Evolutionary conservation across 2,113 vertebrate species (phyloP).

Genomic region (Ceratotherium simum): DNA sequence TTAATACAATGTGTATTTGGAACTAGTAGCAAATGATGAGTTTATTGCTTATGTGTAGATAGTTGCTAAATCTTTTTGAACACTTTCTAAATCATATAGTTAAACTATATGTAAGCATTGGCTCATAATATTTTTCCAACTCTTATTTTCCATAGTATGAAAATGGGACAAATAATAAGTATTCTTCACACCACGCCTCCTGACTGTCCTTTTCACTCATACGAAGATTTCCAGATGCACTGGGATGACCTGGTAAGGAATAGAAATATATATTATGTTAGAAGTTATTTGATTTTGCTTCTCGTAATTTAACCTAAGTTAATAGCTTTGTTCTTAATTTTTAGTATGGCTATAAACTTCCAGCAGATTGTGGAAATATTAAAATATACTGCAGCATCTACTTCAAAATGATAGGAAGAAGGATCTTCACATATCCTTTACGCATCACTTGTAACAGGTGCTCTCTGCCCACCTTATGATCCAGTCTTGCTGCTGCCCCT

Average conservation of each 20-base stretch:
- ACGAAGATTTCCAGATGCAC: constrained; percentile 90
- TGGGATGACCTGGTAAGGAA: constrained; percentile 92
- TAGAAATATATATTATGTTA: not conserved
- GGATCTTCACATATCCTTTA: constrained; percentile 94
- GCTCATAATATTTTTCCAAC: constrained; percentile 28
- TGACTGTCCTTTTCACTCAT: constrained; percentile 91
- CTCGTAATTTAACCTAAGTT: not conserved
- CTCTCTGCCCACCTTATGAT: not conserved
- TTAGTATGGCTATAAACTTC: constrained; percentile 95
- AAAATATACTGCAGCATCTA: constrained; percentile 92
- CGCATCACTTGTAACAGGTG: too few relatives aligned
- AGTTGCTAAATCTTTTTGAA: not conserved
- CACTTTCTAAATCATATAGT: not conserved
- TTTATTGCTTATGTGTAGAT: not conserved
- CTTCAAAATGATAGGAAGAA: constrained; percentile 91
- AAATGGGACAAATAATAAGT: constrained; percentile 93
- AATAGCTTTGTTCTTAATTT: constrained; percentile 63
- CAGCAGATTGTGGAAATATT: constrained; percentile 85
- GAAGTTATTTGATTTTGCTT: not conserved
- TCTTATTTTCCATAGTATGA: constrained; percentile 90
- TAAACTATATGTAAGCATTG: not conserved
- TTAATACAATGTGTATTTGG: not conserved
- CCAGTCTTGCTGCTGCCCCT: not conserved
- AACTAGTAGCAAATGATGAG: not conserved
- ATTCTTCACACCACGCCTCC: constrained; percentile 88